phyloP scores from a whole-genome alignment of 2,113 vertebrate genomes.

The Polypterus senegalus region DNA sequence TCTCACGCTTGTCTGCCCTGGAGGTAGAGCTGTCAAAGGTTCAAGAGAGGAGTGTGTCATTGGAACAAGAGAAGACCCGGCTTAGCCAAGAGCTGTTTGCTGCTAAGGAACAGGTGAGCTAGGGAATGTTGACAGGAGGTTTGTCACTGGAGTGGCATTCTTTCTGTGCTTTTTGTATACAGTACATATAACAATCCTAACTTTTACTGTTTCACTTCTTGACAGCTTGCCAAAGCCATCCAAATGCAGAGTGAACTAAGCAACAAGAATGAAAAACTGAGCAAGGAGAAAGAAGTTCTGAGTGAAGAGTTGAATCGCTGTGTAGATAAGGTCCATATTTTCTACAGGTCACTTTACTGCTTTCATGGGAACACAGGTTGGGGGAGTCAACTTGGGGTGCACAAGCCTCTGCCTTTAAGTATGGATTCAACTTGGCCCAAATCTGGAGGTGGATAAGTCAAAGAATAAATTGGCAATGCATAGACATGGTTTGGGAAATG shows the following conservation, averaged over 20 bases:
- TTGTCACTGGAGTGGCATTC: no score
- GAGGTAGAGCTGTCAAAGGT: constrained; percentile 61
- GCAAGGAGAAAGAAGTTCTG: constrained; percentile 57
- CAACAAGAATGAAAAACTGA: constrained; percentile 47
- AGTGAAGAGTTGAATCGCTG: constrained; percentile 52
- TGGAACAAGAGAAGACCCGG: constrained; percentile 62
- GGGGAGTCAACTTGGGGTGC: neutral
- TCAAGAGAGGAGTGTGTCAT: constrained; percentile 42
- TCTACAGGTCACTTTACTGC: no score
- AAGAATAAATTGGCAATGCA: no score
- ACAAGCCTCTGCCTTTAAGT: no score
- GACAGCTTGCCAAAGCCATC: no score
- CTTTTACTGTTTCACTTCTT: no score
- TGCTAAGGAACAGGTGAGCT: constrained; percentile 38
- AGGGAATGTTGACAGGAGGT: no score
- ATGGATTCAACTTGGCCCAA: no score
- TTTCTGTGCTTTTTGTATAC: no score
- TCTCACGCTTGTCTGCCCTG: constrained; percentile 52
- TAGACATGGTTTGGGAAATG: no score
- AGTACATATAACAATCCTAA: no score
- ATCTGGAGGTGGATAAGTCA: no score
- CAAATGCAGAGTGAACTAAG: constrained; percentile 12
- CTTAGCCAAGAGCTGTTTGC: constrained; percentile 54
- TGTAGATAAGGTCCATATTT: constrained; percentile 46
- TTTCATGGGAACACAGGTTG: neutral